A percentile compares a stretch with the other conserved stretches of the same genome.
phyloP scores from a whole-genome alignment of 2,888 invertebrate species.

The Gastracanthus pulcherrimus region DNA sequence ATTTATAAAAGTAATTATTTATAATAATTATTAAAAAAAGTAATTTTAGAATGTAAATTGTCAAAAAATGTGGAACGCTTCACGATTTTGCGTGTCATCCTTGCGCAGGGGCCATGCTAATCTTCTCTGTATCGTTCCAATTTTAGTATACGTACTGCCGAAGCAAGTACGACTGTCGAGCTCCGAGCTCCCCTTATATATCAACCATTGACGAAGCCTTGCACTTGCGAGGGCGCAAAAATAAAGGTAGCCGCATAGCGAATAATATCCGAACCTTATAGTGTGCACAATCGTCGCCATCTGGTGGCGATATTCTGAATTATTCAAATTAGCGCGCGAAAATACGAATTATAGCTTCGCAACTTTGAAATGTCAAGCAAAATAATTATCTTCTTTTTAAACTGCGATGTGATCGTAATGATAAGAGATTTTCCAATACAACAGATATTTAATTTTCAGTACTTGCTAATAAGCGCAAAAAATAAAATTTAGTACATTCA shows the following conservation, averaged over 20 bases:
- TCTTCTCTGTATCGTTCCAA: constrained; percentile 96
- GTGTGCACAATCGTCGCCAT: not conserved
- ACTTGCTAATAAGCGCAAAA: not conserved
- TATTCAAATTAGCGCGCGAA: no score
- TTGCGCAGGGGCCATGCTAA: constrained; percentile 94
- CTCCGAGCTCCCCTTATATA: not conserved
- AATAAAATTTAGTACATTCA: not conserved
- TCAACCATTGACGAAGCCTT: not conserved
- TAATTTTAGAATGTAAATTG: not conserved
- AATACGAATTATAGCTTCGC: no score
- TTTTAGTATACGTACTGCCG: constrained; percentile 90
- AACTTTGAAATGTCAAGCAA: no score
- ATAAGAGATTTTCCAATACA: no score
- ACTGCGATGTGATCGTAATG: no score
- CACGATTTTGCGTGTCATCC: constrained; percentile 82
- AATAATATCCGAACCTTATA: not conserved
- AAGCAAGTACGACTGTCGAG: not conserved
- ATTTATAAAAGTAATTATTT: not conserved
- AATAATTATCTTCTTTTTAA: no score
- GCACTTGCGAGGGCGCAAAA: not conserved
- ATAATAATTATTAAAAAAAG: not conserved
- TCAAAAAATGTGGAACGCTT: not conserved
- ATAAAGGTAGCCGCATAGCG: not conserved
- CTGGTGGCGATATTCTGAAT: no score
- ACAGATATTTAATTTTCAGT: no score